Evolutionary conservation across 2,113 vertebrate species (phyloP), one percentile per base, ranked within the genome.

Genomic region (Ochotona princeps): DNA sequence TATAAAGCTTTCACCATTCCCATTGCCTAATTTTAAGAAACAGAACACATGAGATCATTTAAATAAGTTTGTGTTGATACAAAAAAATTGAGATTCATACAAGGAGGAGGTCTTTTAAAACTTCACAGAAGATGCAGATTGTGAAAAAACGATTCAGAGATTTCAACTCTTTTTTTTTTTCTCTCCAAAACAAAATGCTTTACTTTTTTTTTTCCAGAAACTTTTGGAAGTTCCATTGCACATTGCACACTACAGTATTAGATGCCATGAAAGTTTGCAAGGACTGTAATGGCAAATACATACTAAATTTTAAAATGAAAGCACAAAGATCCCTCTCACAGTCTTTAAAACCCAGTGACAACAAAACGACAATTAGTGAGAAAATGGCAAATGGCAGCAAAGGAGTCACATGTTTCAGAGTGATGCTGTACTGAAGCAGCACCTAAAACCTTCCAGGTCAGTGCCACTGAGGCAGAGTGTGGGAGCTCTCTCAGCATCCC

Each of bases 301-400:
- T 44, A 25, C 47, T 83, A 14, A 83, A 94, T 95, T 86, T 7
- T 80, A 92, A 91, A 95, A 76, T 81, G 67, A 92, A 96, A 57
- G 89, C 47, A 72, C 23, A 35, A 67, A 38, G 44, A 72, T 47
- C 54, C 83, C 65, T 63, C 78, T 91, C 65, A 44, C 47, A 66
- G 65, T 1, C 67, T 25, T 94, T 83, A 92, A 2, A 83, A 65
- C 86, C 83, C 23, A 80, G 80, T 38, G 91, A 80, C 28, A 69
- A 80, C 18, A 78, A 90, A 93, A 63, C 30, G 63, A 74, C 85
- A 82, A 35, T 80, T 54, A 76, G 57, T 10, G 32, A 9, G 3
- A 14, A 6, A 91, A 83, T 69, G 81, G 80, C 28, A 76, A 94
- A 87, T 73, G 25, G 80, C 60, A 61, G 89, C 72, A 72, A 23